Base-by-base conservation (phyloP, 2,888 invertebrate species). In the Pegoplata infirma region DNA sequence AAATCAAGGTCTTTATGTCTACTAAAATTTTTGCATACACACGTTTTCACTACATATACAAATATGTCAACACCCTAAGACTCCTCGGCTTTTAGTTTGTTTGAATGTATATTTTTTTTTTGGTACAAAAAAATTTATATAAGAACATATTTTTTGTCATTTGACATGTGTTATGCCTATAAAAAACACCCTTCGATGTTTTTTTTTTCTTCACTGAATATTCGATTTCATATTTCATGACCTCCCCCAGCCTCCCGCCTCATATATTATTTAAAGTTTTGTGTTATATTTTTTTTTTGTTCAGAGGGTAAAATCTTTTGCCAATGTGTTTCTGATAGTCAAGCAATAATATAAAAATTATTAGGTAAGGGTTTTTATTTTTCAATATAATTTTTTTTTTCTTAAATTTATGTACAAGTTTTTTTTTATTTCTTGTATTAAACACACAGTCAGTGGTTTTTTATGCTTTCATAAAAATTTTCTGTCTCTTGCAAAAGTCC, bases 141-240 rank as follows among this genome's bases (percentile, higher is more conserved):
- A 68, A 69, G 74, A 67, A 79, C 75, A 75, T 79, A 72, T 75
- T 67, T 75, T 75, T 71, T 79, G 79, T 67, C 79, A 72, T 56
- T 67, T 75, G 79, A 79, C 79, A 79, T 79, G 79, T 75, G 71
- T 79, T 79, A 56, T 71, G 79, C 75, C 79, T 72, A 72, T 79
- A 79, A 79, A 75, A 75, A 79, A 72, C 71, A 66, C 69, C 74
- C 73, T 74, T 74, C 73, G 32, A 28, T 63, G 68, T 73, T 49
- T 40, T 49, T 21, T 32, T 68, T 58, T 67, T 47, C 12, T 10
- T 56, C 14, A 46, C 28, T 49, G 17, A 2, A 23, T 58, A 49
- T 74, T 69, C 53, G 56, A 66, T 61, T 69, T 71, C 55, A 47
- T 66, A 68, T 75, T 68, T 61, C 61, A 75, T 75, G 68, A 68